Base-by-base conservation (phyloP, 64 coral and sea anemone species). In the Cladopsammia gracilis region DNA sequence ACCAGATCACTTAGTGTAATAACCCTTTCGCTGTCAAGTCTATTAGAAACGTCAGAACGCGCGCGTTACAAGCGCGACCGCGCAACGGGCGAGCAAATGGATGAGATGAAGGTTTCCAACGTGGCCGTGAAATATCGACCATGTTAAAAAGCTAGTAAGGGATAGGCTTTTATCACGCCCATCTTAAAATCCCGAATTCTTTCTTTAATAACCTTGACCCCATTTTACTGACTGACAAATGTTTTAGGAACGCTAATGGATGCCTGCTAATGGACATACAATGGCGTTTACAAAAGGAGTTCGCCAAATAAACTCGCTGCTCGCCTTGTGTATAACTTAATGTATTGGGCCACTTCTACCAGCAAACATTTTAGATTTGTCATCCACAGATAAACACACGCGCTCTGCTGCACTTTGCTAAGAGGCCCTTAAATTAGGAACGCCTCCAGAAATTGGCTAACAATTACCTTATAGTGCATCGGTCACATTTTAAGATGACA, bases 381-480 rank as follows among this genome's bases (percentile, higher is more conserved):
- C 92, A 73, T 87, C 91, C 78, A 87, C 88, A 98, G 69, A 93
- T 94, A 98, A 94, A 98, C 71, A 94, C 96, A 98, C 92, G 82
- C 88, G 86, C 87, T 98, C 89, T 83, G 59, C 92, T 87, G 44
- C 90, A 67, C 83, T 75, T 12, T 34, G 95, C 92, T 98, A 94
- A 98, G 96, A 98, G 92, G 91, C 73, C 93, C 96, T 98, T 80
- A 83, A 98, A 71, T 42, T 8, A 94, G 92, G 88, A 90, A 98
- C 96, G 96, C 96, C 96, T 93, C 79, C 94, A 73, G 79, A 94
- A 98, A 98, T 98, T 98, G 94, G 92, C 92, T 91, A 94, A 94
- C 92, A 98, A 98, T 98, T 84, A 90, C 83, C 94, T 88, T 93
- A 94, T 98, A 98, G 94, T 98, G 89, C 90, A 89, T 82, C 77